Percentiles rank a stretch among this genome's conserved stretches.
These are phyloP conservation scores for Plutomurus gul DNA, from an alignment of 1,140 invertebrate genomes.

Conservation along the genomic window DNA sequence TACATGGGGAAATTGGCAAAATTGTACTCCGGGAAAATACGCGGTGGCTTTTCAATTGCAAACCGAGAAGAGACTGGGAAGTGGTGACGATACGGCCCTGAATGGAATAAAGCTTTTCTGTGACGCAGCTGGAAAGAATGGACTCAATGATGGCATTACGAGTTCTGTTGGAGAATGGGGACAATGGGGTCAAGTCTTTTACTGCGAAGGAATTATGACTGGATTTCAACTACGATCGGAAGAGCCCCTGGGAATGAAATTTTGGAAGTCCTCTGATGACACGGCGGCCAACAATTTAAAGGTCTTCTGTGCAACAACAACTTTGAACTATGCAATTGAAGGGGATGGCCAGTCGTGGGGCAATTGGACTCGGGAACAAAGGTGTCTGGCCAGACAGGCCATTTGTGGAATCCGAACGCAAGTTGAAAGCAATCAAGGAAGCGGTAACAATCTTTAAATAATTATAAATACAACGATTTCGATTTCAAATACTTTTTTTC, in stretches of 20 bases:
- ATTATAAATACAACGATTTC: too few relatives aligned
- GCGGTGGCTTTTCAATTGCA: not conserved
- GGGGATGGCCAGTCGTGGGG: slow-evolving; percentile 33
- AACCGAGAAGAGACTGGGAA: not conserved
- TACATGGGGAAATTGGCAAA: not conserved
- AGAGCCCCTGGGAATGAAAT: not conserved
- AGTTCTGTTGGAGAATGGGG: slow-evolving; percentile 8
- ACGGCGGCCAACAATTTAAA: slow-evolving; percentile 41
- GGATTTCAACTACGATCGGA: slow-evolving; percentile 45
- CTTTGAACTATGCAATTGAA: not conserved
- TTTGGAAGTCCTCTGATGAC: not conserved
- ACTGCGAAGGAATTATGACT: slow-evolving; percentile 35
- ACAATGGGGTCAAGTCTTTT: slow-evolving; percentile 29
- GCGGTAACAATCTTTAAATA: not conserved
- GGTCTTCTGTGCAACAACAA: slow-evolving; percentile 27
- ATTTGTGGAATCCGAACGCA: slow-evolving; percentile 43
- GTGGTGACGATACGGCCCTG: slow-evolving; percentile 32
- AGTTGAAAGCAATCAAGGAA: slow-evolving; percentile 3
- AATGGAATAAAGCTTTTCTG: slow-evolving; percentile 47
- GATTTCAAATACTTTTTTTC: too few relatives aligned
- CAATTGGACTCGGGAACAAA: slow-evolving; percentile 34
- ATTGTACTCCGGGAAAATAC: not conserved
- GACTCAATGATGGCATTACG: not conserved
- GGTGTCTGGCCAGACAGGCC: slow-evolving; percentile 30
- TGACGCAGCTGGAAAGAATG: slow-evolving; percentile 30